Percentiles rank a stretch among this genome's conserved stretches.
Conservation (phyloP, 2,113 vertebrate species). For the Catagonus wagneri region DNA sequence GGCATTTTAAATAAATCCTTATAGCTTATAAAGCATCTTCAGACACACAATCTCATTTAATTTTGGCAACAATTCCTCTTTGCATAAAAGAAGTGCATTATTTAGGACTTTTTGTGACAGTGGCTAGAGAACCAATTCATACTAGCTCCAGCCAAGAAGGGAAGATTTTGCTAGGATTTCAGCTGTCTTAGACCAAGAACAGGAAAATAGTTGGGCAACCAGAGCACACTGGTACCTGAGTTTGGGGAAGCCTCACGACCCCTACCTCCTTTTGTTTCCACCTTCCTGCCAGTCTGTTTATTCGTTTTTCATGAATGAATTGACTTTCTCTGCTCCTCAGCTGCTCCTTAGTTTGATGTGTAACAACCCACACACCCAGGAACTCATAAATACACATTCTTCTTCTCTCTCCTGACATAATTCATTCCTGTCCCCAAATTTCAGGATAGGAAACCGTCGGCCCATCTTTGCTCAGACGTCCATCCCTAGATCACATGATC, state of each 20-base stretch:
- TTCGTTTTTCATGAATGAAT: neutral
- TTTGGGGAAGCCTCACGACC: neutral
- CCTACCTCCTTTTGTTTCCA: neutral
- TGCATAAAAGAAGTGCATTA: conserved; percentile 46
- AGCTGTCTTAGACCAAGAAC: neutral
- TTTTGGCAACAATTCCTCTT: neutral
- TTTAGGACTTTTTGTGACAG: conserved; percentile 16
- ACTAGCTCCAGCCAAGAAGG: neutral
- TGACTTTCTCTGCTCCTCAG: neutral
- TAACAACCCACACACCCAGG: neutral
- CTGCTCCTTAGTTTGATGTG: neutral
- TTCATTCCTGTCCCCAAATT: neutral
- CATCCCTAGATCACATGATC: neutral
- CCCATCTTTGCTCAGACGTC: neutral
- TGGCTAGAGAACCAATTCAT: neutral
- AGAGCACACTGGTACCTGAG: neutral
- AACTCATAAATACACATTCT: neutral
- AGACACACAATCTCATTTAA: neutral
- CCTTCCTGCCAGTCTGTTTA: neutral
- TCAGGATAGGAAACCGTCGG: neutral
- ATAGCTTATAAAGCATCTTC: neutral
- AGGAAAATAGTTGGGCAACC: neutral
- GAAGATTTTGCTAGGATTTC: neutral
- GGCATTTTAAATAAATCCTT: conserved; percentile 20
- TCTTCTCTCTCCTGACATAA: neutral